These are phyloP conservation scores for Nebria brevicollis DNA, from an alignment of 2,888 invertebrate species.

Conservation along the genomic window DNA sequence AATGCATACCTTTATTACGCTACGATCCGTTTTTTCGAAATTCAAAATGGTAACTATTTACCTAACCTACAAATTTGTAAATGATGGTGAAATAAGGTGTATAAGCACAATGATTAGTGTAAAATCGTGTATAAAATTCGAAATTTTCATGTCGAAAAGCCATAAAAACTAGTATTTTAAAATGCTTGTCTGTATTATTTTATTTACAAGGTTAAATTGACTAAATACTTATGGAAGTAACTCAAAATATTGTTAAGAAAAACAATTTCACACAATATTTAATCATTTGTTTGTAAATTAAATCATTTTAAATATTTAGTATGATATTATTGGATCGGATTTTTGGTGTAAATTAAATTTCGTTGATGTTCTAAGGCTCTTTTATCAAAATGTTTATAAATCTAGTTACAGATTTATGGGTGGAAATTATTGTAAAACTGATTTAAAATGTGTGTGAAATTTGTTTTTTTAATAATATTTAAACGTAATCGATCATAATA, in stretches of 20 bases:
- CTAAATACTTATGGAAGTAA: conserved; percentile 19
- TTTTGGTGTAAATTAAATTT: neutral
- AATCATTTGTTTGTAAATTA: neutral
- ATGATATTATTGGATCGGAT: neutral
- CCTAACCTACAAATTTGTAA: conserved; percentile 3
- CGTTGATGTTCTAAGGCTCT: neutral
- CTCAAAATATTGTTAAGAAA: conserved; percentile 16
- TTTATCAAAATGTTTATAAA: neutral
- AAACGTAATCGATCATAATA: neutral
- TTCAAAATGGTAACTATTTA: conserved; percentile 18
- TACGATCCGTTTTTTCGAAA: neutral
- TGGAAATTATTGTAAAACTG: neutral
- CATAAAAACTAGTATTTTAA: neutral
- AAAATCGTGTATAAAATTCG: conserved; percentile 7
- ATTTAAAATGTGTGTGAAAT: neutral
- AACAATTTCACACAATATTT: neutral
- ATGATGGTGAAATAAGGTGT: neutral
- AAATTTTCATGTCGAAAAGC: neutral
- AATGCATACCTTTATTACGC: neutral
- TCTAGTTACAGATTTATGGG: no score
- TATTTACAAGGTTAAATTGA: conserved; percentile 2
- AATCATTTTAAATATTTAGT: neutral
- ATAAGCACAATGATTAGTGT: neutral
- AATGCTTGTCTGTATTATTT: conserved; percentile 18
- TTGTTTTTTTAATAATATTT: conserved; percentile 2